Evolutionary conservation across 2,888 invertebrate species (phyloP).

Genomic region (Drosophila prostipennis): DNA sequence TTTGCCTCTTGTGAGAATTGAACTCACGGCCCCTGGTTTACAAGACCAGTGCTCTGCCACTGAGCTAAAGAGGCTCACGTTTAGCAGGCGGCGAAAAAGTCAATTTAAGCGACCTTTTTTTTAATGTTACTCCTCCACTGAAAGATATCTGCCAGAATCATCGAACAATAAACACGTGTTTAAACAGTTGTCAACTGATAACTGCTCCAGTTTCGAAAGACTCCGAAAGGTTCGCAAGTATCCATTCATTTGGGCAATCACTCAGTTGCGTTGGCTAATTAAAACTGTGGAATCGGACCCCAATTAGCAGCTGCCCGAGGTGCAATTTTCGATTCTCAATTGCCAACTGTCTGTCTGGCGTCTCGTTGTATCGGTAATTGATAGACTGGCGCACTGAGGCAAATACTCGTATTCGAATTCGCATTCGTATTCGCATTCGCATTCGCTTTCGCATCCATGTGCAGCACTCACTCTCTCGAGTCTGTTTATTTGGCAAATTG

Average conservation of each 20-base stretch:
- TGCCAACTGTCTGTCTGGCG: constrained; percentile 8
- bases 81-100: not conserved
- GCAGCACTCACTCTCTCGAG: constrained; percentile 38
- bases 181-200: constrained; percentile 39
- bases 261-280: constrained; percentile 31
- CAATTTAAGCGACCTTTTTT: not conserved
- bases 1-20: constrained; percentile 94
- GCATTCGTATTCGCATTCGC: not conserved
- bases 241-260: constrained; percentile 38
- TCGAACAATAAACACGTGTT: constrained; percentile 21
- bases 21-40: constrained; percentile 96
- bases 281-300: constrained; percentile 32
- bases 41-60: constrained; percentile 96
- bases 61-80: constrained; percentile 92
- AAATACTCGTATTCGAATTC: constrained; percentile 28
- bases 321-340: constrained; percentile 29
- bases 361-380: constrained; percentile 54
- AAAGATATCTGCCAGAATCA: not conserved
- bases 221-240: constrained; percentile 5
- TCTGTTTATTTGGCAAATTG: constrained; percentile 67
- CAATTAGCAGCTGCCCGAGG: constrained; percentile 36
- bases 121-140: too few relatives aligned
- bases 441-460: constrained; percentile 5
- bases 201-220: constrained; percentile 9
- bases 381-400: constrained; percentile 52